Evolutionary conservation across 2,113 vertebrate species (phyloP).

Genomic region (Burhinus oedicnemus): DNA sequence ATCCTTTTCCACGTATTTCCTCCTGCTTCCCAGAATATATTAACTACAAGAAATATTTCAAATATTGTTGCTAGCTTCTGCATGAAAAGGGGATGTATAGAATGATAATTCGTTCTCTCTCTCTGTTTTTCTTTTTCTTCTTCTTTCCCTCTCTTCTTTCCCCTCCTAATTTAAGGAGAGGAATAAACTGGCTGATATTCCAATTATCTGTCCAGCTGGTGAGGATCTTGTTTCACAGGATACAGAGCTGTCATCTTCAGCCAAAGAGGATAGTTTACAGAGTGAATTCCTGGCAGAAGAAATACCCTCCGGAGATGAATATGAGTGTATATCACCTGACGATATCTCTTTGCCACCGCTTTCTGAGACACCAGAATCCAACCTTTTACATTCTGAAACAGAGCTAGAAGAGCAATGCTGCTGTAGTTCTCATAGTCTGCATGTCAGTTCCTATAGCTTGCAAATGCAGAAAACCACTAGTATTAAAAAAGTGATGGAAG

Average conservation of each 20-base stretch:
- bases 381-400: conserved; percentile 79
- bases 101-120: not conserved
- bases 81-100: not conserved
- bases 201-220: conserved; percentile 42
- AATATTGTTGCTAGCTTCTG: not conserved
- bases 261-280: conserved; percentile 66
- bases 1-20: not conserved
- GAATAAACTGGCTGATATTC: conserved; percentile 12
- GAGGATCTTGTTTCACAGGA: conserved; percentile 65
- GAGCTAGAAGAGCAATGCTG: conserved; percentile 81
- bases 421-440: conserved; percentile 73
- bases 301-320: conserved; percentile 83
- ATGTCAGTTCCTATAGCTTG: conserved; percentile 67
- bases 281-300: conserved; percentile 78
- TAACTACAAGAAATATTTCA: not conserved
- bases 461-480: conserved; percentile 69
- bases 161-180: conserved; percentile 42
- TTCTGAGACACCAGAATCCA: conserved; percentile 88
- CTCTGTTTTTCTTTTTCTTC: not conserved
- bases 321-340: conserved; percentile 88
- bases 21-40: not conserved
- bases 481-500: conserved; percentile 19
- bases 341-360: conserved; percentile 91
- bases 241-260: conserved; percentile 25
- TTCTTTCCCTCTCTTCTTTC: not conserved